Conservation (phyloP, 2,888 invertebrate species). For the Melipona beecheii region DNA sequence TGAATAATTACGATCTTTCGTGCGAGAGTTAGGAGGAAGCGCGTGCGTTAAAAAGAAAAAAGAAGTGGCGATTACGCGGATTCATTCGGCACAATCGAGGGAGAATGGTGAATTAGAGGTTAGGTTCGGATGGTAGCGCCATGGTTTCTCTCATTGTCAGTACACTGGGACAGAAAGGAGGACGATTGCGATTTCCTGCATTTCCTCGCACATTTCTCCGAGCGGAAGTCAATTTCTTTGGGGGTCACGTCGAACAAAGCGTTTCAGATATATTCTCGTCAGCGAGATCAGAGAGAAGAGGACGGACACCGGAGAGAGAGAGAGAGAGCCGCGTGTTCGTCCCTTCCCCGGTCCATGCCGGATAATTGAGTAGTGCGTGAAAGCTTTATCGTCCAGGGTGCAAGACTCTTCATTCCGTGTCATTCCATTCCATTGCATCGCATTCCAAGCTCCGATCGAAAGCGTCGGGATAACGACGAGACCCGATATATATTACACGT, state of each 20-base stretch:
- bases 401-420: constrained; percentile 66
- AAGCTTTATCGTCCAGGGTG: constrained; percentile 69
- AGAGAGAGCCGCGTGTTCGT: neutral
- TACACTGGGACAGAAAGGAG: neutral
- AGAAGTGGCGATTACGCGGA: neutral
- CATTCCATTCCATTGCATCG: constrained; percentile 67
- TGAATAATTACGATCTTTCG: no score
- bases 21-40: no score
- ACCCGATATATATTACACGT: constrained; percentile 6
- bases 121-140: neutral
- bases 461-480: constrained; percentile 51
- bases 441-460: constrained; percentile 72
- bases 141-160: constrained; percentile 1
- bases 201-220: constrained; percentile 23
- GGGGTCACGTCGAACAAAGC: constrained; percentile 62
- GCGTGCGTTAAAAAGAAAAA: no score
- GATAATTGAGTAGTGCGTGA: constrained; percentile 62
- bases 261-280: constrained; percentile 39
- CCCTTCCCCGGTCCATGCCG: constrained; percentile 19
- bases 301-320: neutral
- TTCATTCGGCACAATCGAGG: neutral
- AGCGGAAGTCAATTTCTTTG: constrained; percentile 53
- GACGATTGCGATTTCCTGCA: constrained; percentile 39
- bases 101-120: neutral
- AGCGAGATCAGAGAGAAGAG: constrained; percentile 27